A percentile compares a stretch with the other conserved stretches of the same genome.
Conservation (phyloP, 2,797 vertebrate species). For the Cheirogaleus major region DNA sequence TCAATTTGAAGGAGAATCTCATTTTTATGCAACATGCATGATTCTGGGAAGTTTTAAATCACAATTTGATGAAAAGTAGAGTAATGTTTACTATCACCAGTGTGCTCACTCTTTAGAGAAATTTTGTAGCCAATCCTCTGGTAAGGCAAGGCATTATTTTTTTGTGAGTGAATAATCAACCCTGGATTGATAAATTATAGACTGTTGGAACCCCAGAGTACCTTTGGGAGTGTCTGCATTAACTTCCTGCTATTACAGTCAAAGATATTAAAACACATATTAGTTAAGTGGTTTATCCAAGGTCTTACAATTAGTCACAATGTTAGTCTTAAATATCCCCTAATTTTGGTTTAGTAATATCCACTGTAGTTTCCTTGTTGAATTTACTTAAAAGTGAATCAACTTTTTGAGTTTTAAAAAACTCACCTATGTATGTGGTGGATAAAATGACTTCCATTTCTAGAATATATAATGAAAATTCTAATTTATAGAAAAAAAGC, state of each 20-base stretch:
- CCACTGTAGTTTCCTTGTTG: background rate
- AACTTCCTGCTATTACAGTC: background rate
- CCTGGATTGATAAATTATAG: background rate
- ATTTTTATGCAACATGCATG: background rate
- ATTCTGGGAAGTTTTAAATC: constrained; percentile 24
- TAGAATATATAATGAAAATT: constrained; percentile 5
- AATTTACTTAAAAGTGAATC: constrained; percentile 46
- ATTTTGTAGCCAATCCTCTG: background rate
- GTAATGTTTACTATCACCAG: background rate
- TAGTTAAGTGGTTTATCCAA: background rate
- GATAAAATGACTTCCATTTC: background rate
- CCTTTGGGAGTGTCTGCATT: background rate
- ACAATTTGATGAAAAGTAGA: constrained; percentile 28
- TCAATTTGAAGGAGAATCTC: background rate
- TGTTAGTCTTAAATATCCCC: background rate
- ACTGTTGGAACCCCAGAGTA: background rate
- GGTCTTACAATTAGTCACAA: background rate
- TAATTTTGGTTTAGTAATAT: background rate
- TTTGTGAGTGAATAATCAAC: background rate
- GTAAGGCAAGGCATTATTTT: background rate
- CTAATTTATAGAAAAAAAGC: constrained; percentile 35
- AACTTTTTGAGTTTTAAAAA: constrained; percentile 40
- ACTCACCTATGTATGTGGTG: background rate
- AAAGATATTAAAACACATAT: background rate
- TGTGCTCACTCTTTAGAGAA: background rate